phyloP scores from a whole-genome alignment of 2,797 vertebrate genomes.

The Margarornis squamiger region DNA sequence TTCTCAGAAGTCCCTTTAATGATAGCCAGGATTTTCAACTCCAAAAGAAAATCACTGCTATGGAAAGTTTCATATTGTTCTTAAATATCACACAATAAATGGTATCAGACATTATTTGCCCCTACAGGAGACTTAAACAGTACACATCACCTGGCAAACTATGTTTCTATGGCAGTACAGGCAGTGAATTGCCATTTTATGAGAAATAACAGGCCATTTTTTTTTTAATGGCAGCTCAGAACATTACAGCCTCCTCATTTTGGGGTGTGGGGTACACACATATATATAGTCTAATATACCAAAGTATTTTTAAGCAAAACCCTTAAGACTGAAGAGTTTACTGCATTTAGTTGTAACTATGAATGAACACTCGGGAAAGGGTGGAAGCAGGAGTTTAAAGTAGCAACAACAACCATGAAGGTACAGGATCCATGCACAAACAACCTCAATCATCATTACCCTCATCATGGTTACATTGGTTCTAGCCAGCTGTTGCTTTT shows the following conservation, averaged over 20 bases:
- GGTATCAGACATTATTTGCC: background rate
- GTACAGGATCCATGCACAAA: background rate
- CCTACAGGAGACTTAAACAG: background rate
- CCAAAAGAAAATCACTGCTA: background rate
- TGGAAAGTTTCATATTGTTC: background rate
- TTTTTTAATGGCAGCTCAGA: background rate
- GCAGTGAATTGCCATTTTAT: background rate
- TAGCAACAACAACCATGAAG: background rate
- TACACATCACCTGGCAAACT: background rate
- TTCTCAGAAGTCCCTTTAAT: background rate
- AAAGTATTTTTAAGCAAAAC: background rate
- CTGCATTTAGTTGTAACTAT: background rate
- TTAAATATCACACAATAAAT: background rate
- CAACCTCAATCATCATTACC: background rate
- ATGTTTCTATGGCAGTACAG: background rate
- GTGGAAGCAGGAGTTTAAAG: background rate
- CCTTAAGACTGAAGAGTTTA: background rate
- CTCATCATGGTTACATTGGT: background rate
- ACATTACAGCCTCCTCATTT: background rate
- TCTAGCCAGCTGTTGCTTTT: background rate
- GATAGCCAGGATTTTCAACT: background rate
- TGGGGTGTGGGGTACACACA: background rate
- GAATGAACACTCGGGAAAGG: background rate
- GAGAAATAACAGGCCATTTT: background rate
- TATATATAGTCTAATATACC: background rate